These are phyloP conservation scores for Sesia apiformis DNA, from an alignment of 2,888 invertebrate genomes.

Conservation along the genomic window DNA sequence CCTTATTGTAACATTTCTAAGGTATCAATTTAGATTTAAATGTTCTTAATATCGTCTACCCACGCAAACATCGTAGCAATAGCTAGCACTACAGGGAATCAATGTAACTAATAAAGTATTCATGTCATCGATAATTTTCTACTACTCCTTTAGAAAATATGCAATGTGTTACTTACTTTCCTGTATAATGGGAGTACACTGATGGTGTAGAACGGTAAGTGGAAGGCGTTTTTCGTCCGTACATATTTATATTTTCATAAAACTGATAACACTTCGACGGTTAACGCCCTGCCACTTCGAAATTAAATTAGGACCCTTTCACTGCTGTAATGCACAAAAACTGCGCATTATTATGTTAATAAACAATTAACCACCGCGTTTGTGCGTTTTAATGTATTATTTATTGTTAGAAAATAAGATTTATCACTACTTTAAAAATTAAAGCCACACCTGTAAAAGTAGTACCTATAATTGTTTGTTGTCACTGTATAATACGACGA, in stretches of 20 bases:
- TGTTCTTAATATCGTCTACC: too few species aligned
- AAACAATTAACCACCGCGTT: background rate
- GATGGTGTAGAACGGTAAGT: constrained; percentile 88
- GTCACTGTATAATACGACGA: background rate
- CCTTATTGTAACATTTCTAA: too few species aligned
- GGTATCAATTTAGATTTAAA: too few species aligned
- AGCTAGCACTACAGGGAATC: too few species aligned
- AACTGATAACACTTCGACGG: background rate
- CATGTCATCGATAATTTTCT: too few species aligned
- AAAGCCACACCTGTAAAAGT: background rate
- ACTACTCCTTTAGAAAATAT: too few species aligned
- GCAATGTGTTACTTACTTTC: constrained; percentile 60
- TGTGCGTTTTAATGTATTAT: background rate
- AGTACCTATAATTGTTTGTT: background rate
- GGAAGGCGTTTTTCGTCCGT: constrained; percentile 88
- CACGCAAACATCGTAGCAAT: too few species aligned
- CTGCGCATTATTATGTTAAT: background rate
- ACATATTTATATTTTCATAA: constrained; percentile 40
- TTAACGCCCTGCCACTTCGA: background rate
- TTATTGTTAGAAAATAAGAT: background rate
- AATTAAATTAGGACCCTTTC: background rate
- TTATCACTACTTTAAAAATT: background rate
- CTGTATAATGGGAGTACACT: constrained; percentile 90
- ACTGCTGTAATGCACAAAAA: background rate
- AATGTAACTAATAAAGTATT: too few species aligned